A percentile compares a stretch with the other conserved stretches of the same genome.
phyloP scores from a whole-genome alignment of 2,888 invertebrate species.

The Exephanes ischioxanthus region DNA sequence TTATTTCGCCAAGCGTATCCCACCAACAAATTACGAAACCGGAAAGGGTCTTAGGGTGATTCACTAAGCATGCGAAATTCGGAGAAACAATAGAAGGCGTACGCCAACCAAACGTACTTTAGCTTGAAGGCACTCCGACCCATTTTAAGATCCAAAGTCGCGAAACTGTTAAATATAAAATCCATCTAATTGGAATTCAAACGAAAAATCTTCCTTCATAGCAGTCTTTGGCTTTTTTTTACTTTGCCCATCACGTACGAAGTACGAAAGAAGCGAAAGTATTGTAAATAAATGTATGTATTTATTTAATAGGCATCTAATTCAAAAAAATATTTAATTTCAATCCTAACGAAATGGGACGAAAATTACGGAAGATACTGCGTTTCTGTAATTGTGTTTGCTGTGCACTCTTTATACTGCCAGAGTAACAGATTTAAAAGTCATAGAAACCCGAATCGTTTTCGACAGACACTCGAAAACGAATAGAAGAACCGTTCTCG shows the following conservation, averaged over 20 bases:
- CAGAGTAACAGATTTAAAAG: constrained; percentile 20
- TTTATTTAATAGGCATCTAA: too few relatives aligned
- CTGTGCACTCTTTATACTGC: not conserved
- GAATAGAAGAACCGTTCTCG: constrained; percentile 32
- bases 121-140: not conserved
- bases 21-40: not conserved
- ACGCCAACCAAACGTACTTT: not conserved
- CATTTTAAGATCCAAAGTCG: not conserved
- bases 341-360: not conserved
- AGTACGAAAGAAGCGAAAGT: not conserved
- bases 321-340: too few relatives aligned
- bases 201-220: not conserved
- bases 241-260: not conserved
- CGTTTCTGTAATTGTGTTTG: not conserved
- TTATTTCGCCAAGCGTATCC: not conserved
- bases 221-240: not conserved
- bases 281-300: too few relatives aligned
- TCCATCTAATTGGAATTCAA: not conserved
- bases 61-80: not conserved
- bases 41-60: not conserved
- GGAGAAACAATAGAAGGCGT: not conserved
- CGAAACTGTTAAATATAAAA: not conserved
- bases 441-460: constrained; percentile 27
- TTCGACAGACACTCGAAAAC: constrained; percentile 38
- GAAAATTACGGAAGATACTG: not conserved